phyloP scores from a whole-genome alignment of 2,113 vertebrate genomes.

The Pyxicephalus adspersus region DNA sequence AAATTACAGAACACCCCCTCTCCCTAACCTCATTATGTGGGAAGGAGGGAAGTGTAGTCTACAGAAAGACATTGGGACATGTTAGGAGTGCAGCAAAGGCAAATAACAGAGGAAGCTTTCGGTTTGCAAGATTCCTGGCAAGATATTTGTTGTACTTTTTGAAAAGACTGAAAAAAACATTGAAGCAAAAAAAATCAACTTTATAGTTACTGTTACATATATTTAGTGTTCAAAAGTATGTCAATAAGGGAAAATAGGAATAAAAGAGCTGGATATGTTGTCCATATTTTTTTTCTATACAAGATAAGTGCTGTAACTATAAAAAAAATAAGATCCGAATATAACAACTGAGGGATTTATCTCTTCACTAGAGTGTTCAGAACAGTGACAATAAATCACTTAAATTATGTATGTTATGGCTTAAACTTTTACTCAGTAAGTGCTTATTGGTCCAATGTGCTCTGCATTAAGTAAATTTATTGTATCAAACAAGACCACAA shows the following conservation, averaged over 20 bases:
- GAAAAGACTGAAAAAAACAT: too few relatives aligned
- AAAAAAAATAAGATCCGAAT: slow-evolving; percentile 20
- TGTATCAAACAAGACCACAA: neutral
- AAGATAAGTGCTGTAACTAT: slow-evolving; percentile 1
- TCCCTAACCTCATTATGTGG: too few relatives aligned
- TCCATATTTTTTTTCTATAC: neutral
- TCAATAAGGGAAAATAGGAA: neutral
- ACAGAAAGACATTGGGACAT: too few relatives aligned
- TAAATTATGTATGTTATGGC: slow-evolving; percentile 8
- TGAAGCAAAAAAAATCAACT: too few relatives aligned
- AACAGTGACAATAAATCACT: slow-evolving; percentile 22
- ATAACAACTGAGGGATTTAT: slow-evolving; percentile 44
- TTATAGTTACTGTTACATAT: too few relatives aligned
- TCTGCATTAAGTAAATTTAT: slow-evolving; percentile 25
- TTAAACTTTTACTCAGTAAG: neutral
- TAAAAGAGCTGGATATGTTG: neutral
- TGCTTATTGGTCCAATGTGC: slow-evolving; percentile 15
- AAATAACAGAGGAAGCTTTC: too few relatives aligned
- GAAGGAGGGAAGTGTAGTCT: too few relatives aligned
- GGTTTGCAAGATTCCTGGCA: too few relatives aligned
- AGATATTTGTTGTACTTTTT: too few relatives aligned
- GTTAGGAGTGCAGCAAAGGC: too few relatives aligned
- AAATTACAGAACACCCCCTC: too few relatives aligned
- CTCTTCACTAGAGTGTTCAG: slow-evolving; percentile 1
- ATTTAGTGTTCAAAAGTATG: neutral